Evolutionary conservation across 2,797 vertebrate species (phyloP).

Genomic region (Borostomias antarcticus): DNA sequence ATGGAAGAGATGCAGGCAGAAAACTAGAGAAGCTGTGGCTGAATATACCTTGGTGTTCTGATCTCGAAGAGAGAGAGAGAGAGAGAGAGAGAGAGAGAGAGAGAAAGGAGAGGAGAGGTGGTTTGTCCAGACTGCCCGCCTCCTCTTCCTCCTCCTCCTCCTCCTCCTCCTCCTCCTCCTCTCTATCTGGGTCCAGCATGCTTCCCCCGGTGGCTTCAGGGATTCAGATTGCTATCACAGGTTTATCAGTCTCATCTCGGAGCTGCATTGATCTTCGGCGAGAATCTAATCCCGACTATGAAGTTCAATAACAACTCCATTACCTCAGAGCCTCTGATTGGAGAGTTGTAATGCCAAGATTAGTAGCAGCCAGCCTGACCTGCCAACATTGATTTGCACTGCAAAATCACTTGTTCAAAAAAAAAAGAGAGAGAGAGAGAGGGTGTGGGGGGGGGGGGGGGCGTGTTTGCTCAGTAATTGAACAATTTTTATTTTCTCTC

Average conservation of each 20-base stretch:
- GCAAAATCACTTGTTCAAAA: slow-evolving; percentile 96
- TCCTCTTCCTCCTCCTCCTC: neutral
- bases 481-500: slow-evolving; percentile 93
- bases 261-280: slow-evolving; percentile 96
- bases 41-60: neutral
- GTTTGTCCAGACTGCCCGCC: slow-evolving; percentile 60
- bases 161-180: slow-evolving; percentile 38
- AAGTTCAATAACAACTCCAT: slow-evolving; percentile 99
- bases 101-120: slow-evolving; percentile 13
- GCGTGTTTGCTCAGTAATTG: slow-evolving; percentile 93
- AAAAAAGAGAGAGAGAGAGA: slow-evolving; percentile 79
- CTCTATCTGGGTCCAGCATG: slow-evolving; percentile 80
- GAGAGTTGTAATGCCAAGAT: slow-evolving; percentile 98
- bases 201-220: slow-evolving; percentile 89
- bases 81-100: slow-evolving; percentile 40
- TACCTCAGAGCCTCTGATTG: slow-evolving; percentile 97
- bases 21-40: neutral
- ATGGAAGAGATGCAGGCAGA: neutral
- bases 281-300: slow-evolving; percentile 99
- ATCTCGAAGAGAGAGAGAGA: slow-evolving; percentile 41
- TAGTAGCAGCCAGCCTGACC: slow-evolving; percentile 97
- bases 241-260: slow-evolving; percentile 99
- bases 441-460: too few species aligned
- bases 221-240: slow-evolving; percentile 98
- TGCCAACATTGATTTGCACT: slow-evolving; percentile 99